Percentiles rank a stretch among this genome's conserved stretches.
These are phyloP conservation scores for Mesitornis unicolor DNA, from an alignment of 2,113 vertebrate genomes.

Conservation along the genomic window DNA sequence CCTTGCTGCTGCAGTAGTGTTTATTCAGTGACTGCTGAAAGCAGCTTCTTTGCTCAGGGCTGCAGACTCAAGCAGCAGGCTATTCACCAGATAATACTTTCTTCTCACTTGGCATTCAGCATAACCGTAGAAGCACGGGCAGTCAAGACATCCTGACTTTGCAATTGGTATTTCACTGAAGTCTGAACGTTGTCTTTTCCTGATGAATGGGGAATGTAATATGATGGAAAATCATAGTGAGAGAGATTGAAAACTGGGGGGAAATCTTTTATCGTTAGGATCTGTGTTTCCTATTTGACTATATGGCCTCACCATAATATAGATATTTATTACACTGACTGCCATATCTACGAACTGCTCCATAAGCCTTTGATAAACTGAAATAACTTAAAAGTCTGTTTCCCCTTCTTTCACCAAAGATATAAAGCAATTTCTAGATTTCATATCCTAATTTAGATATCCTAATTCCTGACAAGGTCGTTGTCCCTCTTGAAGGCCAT, in stretches of 20 bases:
- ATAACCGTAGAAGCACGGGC: not conserved
- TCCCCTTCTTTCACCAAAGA: not conserved
- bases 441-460: not conserved
- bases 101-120: not conserved
- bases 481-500: not conserved
- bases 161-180: not conserved
- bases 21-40: not conserved
- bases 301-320: not conserved
- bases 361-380: not conserved
- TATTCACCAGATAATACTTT: not conserved
- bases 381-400: not conserved
- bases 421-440: not conserved
- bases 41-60: not conserved
- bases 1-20: not conserved
- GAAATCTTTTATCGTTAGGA: not conserved
- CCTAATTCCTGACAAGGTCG: not conserved
- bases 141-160: not conserved
- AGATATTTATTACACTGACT: not conserved
- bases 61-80: not conserved
- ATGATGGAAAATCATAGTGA: not conserved
- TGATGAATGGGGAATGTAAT: not conserved
- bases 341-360: not conserved
- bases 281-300: not conserved
- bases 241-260: not conserved
- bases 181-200: not conserved